Conservation (phyloP, 2,888 invertebrate genomes). For the Myopa tessellatipennis region DNA sequence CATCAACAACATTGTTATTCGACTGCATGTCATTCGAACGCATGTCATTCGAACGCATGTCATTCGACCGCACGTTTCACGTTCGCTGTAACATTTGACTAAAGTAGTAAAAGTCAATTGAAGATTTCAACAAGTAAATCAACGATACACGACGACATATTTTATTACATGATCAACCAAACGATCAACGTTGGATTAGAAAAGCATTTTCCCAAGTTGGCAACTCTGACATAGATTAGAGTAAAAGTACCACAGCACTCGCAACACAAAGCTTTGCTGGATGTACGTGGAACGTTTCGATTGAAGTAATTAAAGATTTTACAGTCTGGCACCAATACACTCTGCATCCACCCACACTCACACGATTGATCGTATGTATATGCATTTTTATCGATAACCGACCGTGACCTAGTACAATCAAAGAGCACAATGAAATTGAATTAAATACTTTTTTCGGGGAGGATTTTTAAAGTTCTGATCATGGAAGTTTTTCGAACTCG, state of each 20-base stretch:
- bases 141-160: not conserved
- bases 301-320: not conserved
- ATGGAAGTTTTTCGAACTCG: no score
- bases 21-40: no score
- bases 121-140: not conserved
- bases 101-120: not conserved
- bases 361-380: not conserved
- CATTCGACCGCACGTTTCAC: no score
- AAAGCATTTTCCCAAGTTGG: not conserved
- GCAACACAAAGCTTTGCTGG: no score
- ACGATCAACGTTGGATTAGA: not conserved
- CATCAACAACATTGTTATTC: no score
- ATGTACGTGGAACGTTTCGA: no score
- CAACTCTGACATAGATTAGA: not conserved
- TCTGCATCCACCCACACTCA: no score
- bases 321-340: not conserved
- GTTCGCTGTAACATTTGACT: no score
- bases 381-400: constrained; percentile 18
- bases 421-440: constrained; percentile 4
- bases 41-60: no score
- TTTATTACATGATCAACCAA: not conserved
- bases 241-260: no score
- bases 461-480: not conserved
- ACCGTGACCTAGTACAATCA: constrained; percentile 32
- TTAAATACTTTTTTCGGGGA: not conserved